Conservation (phyloP, 2,797 vertebrate genomes). For the Lepilemur ruficaudatus region DNA sequence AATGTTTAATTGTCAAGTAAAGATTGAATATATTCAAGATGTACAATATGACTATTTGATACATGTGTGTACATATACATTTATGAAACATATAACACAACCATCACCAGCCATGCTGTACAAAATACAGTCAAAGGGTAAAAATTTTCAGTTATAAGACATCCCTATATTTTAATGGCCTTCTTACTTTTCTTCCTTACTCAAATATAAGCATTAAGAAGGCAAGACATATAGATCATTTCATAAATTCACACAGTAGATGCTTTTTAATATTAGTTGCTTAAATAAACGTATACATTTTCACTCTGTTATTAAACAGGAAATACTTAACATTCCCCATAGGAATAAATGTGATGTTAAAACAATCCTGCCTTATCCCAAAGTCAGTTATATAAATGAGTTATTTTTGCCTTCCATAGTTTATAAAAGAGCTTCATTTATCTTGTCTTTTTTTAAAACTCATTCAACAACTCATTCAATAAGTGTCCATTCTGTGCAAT, state of each 20-base stretch:
- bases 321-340: not conserved
- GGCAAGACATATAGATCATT: not conserved
- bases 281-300: not conserved
- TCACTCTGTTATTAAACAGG: not conserved
- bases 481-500: not conserved
- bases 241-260: not conserved
- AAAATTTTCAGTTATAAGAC: not conserved
- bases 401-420: not conserved
- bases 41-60: not conserved
- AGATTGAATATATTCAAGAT: not conserved
- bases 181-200: not conserved
- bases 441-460: not conserved
- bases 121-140: not conserved
- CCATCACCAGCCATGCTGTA: not conserved
- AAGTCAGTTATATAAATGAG: not conserved
- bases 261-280: not conserved
- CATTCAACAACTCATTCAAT: not conserved
- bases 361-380: not conserved
- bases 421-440: not conserved
- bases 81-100: not conserved
- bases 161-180: not conserved
- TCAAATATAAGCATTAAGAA: not conserved
- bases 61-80: not conserved
- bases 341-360: not conserved
- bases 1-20: not conserved